These are phyloP conservation scores for Drosophila melanocephala DNA, from an alignment of 2,888 invertebrate species.

Conservation along the genomic window DNA sequence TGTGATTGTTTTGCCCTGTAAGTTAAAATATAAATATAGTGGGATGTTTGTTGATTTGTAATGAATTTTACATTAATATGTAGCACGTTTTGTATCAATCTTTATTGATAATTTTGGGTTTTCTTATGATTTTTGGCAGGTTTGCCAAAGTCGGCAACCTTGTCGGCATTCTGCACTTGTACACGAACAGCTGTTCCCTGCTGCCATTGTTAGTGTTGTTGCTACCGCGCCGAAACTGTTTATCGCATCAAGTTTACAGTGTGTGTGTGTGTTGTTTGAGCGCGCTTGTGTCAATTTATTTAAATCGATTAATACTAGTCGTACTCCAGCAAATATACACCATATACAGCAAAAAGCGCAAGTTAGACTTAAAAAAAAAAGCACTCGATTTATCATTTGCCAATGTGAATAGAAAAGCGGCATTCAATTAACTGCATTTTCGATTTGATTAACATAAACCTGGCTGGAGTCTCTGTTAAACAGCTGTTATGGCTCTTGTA, in stretches of 20 bases:
- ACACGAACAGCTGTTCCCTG: conserved; percentile 32
- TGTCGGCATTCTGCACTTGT: conserved; percentile 40
- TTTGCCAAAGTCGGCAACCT: conserved; percentile 29
- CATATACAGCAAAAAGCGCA: background rate
- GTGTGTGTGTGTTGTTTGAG: background rate
- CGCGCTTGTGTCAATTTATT: background rate
- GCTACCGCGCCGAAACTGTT: conserved; percentile 4
- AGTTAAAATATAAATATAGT: background rate
- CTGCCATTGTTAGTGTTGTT: conserved; percentile 11
- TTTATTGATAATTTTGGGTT: conserved; percentile 36
- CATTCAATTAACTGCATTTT: background rate
- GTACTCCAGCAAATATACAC: background rate
- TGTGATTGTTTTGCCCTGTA: background rate
- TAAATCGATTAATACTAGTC: background rate
- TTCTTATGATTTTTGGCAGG: background rate
- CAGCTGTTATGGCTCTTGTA: conserved; percentile 4
- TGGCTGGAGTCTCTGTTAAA: conserved; percentile 8
- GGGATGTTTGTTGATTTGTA: background rate
- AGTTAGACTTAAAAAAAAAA: background rate
- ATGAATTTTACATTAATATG: background rate
- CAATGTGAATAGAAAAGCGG: background rate
- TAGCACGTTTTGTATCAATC: background rate
- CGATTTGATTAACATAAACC: conserved; percentile 4
- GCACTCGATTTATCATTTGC: background rate
- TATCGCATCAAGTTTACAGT: background rate